phyloP scores from a whole-genome alignment of 1,140 invertebrate genomes.

The Phthorimaea operculella region DNA sequence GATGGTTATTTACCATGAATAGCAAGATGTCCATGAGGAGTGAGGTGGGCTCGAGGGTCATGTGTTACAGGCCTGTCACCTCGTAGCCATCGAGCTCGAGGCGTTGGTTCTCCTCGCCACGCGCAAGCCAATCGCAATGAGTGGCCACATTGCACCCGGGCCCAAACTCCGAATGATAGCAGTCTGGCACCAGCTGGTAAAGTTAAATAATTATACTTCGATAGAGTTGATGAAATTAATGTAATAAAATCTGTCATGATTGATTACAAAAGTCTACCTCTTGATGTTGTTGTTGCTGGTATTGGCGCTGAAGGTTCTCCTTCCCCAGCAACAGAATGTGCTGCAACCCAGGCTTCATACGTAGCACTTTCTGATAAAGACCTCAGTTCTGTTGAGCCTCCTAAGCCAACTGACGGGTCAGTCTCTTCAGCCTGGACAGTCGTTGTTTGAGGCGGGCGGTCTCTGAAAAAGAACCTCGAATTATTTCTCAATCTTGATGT shows the following conservation, averaged over 20 bases:
- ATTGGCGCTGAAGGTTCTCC: conserved; percentile 67
- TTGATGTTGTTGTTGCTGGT: conserved; percentile 51
- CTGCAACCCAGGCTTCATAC: conserved; percentile 89
- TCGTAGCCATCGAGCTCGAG: conserved; percentile 75
- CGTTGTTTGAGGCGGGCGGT: conserved; percentile 49
- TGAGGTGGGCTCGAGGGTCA: conserved; percentile 74
- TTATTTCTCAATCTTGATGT: not conserved
- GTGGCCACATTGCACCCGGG: conserved; percentile 73
- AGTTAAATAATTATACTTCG: conserved; percentile 6
- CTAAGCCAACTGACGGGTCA: conserved; percentile 41
- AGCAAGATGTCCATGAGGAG: conserved; percentile 74
- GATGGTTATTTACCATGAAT: conserved; percentile 72
- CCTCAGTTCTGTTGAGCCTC: conserved; percentile 50
- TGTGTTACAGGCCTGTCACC: conserved; percentile 75
- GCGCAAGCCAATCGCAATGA: conserved; percentile 74
- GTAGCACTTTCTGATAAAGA: conserved; percentile 67
- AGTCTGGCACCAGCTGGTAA: conserved; percentile 74
- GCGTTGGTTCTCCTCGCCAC: conserved; percentile 76
- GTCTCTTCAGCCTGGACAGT: conserved; percentile 53
- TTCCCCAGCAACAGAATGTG: conserved; percentile 84
- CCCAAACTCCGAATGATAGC: conserved; percentile 77
- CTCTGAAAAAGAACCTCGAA: conserved; percentile 26
- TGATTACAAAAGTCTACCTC: conserved; percentile 29
- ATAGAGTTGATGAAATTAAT: not conserved
- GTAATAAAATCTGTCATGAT: not conserved